phyloP scores from a whole-genome alignment of 2,888 invertebrate species.

The Phorcus lineatus region DNA sequence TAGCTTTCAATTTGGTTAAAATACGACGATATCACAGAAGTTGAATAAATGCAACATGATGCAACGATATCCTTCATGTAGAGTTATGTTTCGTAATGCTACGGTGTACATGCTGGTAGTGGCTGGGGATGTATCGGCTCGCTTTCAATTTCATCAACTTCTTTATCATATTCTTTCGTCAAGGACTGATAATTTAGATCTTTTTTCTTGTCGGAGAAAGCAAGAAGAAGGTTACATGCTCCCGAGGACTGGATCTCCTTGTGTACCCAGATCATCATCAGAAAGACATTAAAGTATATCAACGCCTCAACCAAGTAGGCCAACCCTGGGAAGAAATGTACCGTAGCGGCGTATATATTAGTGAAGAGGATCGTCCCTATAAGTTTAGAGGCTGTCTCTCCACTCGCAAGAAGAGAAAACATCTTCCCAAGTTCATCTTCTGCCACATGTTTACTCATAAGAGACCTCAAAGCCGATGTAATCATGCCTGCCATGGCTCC shows the following conservation, averaged over 20 bases:
- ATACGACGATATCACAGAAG: no score
- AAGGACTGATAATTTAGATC: not conserved
- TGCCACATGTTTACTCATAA: conserved; percentile 69
- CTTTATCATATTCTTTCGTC: conserved; percentile 34
- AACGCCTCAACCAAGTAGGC: conserved; percentile 66
- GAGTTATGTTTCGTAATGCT: no score
- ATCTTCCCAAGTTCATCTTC: conserved; percentile 72
- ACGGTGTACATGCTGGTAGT: conserved; percentile 53
- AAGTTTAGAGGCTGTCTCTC: conserved; percentile 70
- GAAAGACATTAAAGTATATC: conserved; percentile 54
- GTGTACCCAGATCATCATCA: conserved; percentile 49
- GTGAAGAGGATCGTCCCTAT: conserved; percentile 70
- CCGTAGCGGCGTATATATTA: conserved; percentile 68
- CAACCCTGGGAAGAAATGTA: conserved; percentile 66
- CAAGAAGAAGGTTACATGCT: conserved; percentile 50
- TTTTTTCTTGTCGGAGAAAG: conserved; percentile 41
- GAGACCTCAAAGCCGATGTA: conserved; percentile 66
- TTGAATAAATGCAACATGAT: no score
- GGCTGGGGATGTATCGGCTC: conserved; percentile 47
- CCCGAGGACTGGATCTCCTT: conserved; percentile 45
- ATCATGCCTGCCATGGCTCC: conserved; percentile 71
- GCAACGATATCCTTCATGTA: no score
- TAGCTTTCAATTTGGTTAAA: no score
- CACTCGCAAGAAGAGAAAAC: conserved; percentile 71
- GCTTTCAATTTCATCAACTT: conserved; percentile 55